Evolutionary conservation across 1,140 invertebrate genomes (phyloP), one percentile per base, ranked within the genome.

Genomic region (Lordiphosa stackelbergi): DNA sequence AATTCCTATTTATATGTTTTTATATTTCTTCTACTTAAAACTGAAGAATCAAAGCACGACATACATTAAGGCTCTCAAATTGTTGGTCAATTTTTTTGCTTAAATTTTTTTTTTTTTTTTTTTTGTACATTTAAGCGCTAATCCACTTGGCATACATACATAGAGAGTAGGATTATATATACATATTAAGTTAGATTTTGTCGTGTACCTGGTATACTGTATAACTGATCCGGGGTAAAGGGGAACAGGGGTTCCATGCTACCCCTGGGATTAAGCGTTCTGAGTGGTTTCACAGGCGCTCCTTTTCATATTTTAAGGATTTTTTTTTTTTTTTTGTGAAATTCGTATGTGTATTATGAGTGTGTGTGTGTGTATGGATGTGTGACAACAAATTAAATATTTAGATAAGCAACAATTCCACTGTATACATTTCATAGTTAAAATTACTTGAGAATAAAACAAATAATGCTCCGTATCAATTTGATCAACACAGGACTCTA

Each of bases 211-310:
- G 90, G 90, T 74, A 90, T 88, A 78, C 89, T 90, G 88, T 91
- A 91, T 60, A 90, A 90, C 85, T 90, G 90, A 77, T 91, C 90
- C 69, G 88, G 85, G 56, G 88, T 86, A 65, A 89, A 88, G 63
- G 88, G 90, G 88, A 91, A 91, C 79, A 91, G 90, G 70, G 88
- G 78, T 75, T 88, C 81, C 88, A 88, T 83, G 70, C 85, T 72
- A 88, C 79, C 78, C 85, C 88, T 89, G 78, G 87, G 88, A 72
- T 89, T 88, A 88, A 92, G 91, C 53, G 91, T 88, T 77, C 91
- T 90, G 86, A 91, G 88, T 66, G 91, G 91, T 90, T 92, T 92
- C 83, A 88, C 89, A 85, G 91, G 91, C 79, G 90, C 90, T 87
- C 90, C 88, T 89, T 85, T 66, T 51, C 41, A 53, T 41, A 36